Evolutionary conservation across 92 coral and sea anemone genomes (phyloP).

Genomic region (Chrysogorgia sp.): DNA sequence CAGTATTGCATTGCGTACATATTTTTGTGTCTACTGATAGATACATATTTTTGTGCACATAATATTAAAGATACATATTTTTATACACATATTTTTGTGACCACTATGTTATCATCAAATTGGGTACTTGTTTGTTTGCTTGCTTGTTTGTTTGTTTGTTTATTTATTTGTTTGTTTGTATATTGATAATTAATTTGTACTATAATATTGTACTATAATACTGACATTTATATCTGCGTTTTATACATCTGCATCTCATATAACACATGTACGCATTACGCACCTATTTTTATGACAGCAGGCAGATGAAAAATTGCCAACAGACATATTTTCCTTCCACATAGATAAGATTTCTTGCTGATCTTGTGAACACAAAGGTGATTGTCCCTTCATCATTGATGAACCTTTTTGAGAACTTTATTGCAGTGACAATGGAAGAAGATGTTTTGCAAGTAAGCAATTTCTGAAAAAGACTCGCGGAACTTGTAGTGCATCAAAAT

Average conservation of each 20-base stretch:
- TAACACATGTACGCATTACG: no score
- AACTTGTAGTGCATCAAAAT: no score
- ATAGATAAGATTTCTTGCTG: slow-evolving; percentile 93
- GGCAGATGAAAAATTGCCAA: not conserved
- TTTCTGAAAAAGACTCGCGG: no score
- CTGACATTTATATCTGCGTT: no score
- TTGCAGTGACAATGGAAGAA: slow-evolving; percentile 93
- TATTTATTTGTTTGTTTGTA: no score
- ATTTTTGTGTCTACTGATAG: no score
- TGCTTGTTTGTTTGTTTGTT: no score
- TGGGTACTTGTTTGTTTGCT: not conserved
- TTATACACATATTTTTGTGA: no score
- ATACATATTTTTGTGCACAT: no score
- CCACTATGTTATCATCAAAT: not conserved
- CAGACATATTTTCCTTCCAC: not conserved
- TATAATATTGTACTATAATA: not conserved
- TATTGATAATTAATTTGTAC: no score
- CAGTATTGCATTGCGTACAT: no score
- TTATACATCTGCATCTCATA: not conserved
- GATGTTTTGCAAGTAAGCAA: slow-evolving; percentile 77
- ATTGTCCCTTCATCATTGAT: slow-evolving; percentile 85
- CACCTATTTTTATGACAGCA: not conserved
- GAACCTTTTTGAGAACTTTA: slow-evolving; percentile 83
- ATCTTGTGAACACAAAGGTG: slow-evolving; percentile 90
- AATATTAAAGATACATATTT: no score